Evolutionary conservation across 2,888 invertebrate species (phyloP).

Genomic region (Mythimna impura): DNA sequence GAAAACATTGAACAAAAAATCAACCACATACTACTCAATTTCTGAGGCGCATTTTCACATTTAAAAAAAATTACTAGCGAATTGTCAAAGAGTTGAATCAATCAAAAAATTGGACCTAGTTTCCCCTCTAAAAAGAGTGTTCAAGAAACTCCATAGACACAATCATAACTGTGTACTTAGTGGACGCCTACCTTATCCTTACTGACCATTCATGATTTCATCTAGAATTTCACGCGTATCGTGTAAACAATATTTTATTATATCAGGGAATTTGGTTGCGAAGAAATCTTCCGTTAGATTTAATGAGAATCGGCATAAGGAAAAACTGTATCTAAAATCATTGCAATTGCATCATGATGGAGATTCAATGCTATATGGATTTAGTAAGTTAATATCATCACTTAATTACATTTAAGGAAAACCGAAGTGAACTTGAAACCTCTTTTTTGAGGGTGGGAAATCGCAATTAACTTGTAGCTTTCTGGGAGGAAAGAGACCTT

Average conservation of each 20-base stretch:
- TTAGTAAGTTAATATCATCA: not conserved
- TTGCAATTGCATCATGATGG: not conserved
- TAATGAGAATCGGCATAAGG: constrained; percentile 19
- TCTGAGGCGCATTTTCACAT: no score
- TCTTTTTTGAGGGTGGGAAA: no score
- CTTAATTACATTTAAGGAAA: not conserved
- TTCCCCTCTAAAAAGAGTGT: no score
- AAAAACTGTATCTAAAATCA: constrained; percentile 13
- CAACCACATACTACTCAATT: no score
- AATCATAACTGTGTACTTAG: not conserved
- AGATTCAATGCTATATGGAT: not conserved
- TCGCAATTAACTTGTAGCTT: no score
- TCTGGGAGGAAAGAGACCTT: no score
- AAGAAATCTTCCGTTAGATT: not conserved
- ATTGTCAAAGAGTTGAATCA: no score
- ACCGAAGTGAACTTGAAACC: not conserved
- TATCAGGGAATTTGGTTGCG: constrained; percentile 11
- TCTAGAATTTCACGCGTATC: constrained; percentile 7
- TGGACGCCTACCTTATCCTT: not conserved
- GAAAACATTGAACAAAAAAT: no score
- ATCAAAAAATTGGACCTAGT: no score
- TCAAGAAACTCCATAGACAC: no score
- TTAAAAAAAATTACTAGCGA: no score
- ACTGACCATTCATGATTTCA: constrained; percentile 12
- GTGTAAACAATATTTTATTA: constrained; percentile 19